A percentile compares a stretch with the other conserved stretches of the same genome.
Evolutionary conservation across 2,797 vertebrate genomes (phyloP).

Genomic region (Lemur catta): DNA sequence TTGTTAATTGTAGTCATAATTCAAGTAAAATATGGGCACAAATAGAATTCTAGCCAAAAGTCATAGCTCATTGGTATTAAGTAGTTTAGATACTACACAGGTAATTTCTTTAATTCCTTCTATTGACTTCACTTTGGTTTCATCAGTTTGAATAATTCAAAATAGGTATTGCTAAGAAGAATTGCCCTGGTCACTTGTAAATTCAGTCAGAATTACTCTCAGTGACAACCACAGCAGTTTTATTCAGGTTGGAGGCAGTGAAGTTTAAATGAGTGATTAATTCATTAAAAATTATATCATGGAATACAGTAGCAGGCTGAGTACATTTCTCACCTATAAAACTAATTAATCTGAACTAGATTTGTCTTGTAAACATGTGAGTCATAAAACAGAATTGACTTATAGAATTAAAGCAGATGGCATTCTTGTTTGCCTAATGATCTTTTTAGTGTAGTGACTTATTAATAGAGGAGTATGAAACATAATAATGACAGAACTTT

Average conservation of each 20-base stretch:
- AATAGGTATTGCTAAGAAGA: not conserved
- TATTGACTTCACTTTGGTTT: constrained; percentile 46
- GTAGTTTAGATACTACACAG: not conserved
- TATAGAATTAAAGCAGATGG: constrained; percentile 26
- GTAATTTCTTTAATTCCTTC: constrained; percentile 22
- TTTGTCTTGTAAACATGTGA: constrained; percentile 50
- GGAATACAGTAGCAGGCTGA: not conserved
- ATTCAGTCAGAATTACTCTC: constrained; percentile 16
- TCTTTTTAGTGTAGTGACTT: not conserved
- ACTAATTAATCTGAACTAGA: constrained; percentile 57
- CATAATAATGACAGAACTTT: not conserved
- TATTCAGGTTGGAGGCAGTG: not conserved
- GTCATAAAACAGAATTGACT: constrained; percentile 35
- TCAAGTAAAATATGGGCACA: not conserved
- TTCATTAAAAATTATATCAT: constrained; percentile 40
- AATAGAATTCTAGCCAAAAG: not conserved
- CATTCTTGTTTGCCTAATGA: constrained; percentile 30
- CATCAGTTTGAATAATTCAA: constrained; percentile 24
- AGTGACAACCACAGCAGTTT: constrained; percentile 25
- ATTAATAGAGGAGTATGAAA: not conserved
- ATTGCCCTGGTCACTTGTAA: constrained; percentile 11
- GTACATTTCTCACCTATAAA: constrained; percentile 52
- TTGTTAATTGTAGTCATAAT: not conserved
- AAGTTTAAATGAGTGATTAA: constrained; percentile 61
- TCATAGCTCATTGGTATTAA: not conserved